phyloP scores from a whole-genome alignment of 2,797 vertebrate genomes.

The Diplodus puntazzo region DNA sequence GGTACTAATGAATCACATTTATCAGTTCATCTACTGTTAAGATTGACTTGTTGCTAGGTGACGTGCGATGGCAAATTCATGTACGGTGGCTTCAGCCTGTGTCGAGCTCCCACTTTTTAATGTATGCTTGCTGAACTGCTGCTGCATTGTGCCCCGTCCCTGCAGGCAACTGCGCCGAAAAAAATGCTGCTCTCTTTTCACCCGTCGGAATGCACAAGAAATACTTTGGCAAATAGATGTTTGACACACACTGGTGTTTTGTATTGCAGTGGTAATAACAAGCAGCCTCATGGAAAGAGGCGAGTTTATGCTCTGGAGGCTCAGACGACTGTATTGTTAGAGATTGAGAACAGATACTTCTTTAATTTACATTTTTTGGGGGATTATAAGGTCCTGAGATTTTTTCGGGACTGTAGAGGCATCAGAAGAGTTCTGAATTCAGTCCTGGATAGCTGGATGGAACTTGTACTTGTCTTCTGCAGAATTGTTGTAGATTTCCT shows the following conservation, averaged over 20 bases:
- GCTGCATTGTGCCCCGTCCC: constrained; percentile 54
- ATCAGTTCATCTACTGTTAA: constrained; percentile 41
- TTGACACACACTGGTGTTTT: constrained; percentile 42
- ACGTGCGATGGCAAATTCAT: constrained; percentile 22
- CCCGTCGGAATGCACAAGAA: constrained; percentile 40
- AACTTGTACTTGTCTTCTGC: neutral
- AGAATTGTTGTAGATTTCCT: neutral
- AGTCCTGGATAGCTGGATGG: constrained; percentile 16
- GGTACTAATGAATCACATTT: constrained; percentile 85
- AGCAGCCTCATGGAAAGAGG: constrained; percentile 35
- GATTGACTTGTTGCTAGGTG: constrained; percentile 38
- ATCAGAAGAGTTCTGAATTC: constrained; percentile 35
- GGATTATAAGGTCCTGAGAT: constrained; percentile 25
- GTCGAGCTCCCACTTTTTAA: constrained; percentile 36
- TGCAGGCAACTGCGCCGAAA: constrained; percentile 42
- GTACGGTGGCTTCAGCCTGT: constrained; percentile 22
- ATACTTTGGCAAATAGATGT: constrained; percentile 43
- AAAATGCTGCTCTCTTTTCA: constrained; percentile 47
- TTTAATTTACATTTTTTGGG: neutral
- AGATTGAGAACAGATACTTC: constrained; percentile 29
- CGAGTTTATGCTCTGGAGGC: constrained; percentile 18
- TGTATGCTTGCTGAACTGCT: constrained; percentile 36
- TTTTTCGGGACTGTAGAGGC: constrained; percentile 30
- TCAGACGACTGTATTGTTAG: constrained; percentile 28
- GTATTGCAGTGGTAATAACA: constrained; percentile 51